Evolutionary conservation across 1,140 invertebrate species (phyloP), one percentile per base, ranked within the genome.

Genomic region (Gonatopus flavifemur): DNA sequence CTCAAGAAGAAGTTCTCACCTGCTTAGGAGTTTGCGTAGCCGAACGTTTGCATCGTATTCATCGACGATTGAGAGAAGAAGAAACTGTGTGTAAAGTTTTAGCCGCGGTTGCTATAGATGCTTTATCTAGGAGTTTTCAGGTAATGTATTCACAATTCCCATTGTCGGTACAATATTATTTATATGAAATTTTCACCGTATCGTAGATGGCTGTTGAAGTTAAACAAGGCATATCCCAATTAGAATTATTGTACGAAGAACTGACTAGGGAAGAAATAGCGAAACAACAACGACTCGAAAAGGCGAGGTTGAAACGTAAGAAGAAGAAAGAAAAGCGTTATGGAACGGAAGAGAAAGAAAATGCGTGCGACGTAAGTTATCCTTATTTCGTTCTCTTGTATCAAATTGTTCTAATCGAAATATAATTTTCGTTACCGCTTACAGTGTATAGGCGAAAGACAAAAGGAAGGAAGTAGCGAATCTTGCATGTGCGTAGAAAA

Each of bases 1-100:
- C 93, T 61, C 94, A 97, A 78, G 93, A 96, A 76, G 93, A 97
- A 80, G 93, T 96, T 33, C 80, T 97, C 43, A 95, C 91, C 0
- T 96, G 93, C 72, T 82, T 96, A 36, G 93, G 93, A 10, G 89
- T 96, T 72, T 93, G 92, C 73, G 85, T 96, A 42, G 92, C 93
- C 66, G 92, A 95, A 69, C 80, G 92, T 36, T 79, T 97, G 12
- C 89, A 94, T 71, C 83, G 87, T 53, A 88, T 96, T 46, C 88
- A 92, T 62, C 84, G 93, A 49, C 85, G 91, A 45, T 80, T 96
- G 55, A 84, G 87, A 44, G 91, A 94, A 72, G 92, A 94, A 74
- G 92, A 96, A 71, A 89, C 90, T 65, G 91, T 93, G 3, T 94
- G 91, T 79, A 90, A 93, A 77, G 88, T 94, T 41, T 83, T 96